Percentiles rank a stretch among this genome's conserved stretches.
Evolutionary conservation across 2,888 invertebrate genomes (phyloP).

Genomic region (Pyrrhosoma nymphula): DNA sequence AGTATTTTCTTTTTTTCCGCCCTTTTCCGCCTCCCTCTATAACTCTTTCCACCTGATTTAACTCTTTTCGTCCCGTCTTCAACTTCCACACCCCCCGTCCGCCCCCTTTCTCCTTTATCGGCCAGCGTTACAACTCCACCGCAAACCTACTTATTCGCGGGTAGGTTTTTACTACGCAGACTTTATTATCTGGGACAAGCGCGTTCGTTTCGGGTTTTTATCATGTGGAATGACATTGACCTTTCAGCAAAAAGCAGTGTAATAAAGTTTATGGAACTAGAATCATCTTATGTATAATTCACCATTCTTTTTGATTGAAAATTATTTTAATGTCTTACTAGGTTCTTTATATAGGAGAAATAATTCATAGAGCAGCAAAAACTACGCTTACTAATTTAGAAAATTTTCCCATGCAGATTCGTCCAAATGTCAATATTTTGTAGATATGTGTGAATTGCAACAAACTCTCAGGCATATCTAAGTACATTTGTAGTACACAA

Average conservation of each 20-base stretch:
- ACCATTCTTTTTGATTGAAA: not conserved
- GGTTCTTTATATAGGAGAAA: no score
- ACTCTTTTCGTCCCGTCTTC: not conserved
- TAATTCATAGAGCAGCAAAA: no score
- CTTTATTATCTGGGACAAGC: not conserved
- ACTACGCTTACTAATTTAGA: no score
- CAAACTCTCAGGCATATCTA: no score
- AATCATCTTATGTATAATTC: not conserved
- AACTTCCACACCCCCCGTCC: not conserved
- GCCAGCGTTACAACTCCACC: not conserved
- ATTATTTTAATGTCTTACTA: no score
- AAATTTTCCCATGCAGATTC: no score
- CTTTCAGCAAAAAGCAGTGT: not conserved
- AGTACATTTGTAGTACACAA: no score
- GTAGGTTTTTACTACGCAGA: not conserved
- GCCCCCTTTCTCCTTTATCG: not conserved
- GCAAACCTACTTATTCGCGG: not conserved
- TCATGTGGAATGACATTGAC: not conserved
- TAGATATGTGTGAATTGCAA: no score
- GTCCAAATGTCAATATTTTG: no score
- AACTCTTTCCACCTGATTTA: not conserved
- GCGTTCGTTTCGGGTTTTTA: not conserved
- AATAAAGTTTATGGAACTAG: no score
- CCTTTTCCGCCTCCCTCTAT: not conserved
- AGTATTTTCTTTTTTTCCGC: not conserved